Conservation (phyloP, 2,888 invertebrate genomes). For the Craniophora ligustri region DNA sequence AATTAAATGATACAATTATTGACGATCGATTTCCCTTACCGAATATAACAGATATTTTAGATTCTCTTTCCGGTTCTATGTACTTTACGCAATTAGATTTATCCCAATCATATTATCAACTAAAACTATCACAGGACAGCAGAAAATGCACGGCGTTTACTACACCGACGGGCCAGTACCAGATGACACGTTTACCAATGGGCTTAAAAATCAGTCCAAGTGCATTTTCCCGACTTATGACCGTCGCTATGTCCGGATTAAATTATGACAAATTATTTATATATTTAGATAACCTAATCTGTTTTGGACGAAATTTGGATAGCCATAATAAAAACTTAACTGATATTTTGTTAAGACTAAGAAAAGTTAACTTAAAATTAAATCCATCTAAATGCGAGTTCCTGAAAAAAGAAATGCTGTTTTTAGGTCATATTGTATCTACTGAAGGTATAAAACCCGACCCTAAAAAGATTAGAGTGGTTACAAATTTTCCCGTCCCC, state of each 20-base stretch:
- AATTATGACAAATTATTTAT: constrained; percentile 8
- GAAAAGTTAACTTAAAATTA: constrained; percentile 3
- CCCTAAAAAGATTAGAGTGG: constrained; percentile 1
- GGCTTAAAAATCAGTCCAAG: constrained; percentile 6
- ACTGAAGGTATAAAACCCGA: not conserved
- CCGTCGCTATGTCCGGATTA: constrained; percentile 2
- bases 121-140: not conserved
- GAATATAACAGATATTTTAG: constrained; percentile 2
- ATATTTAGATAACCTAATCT: constrained; percentile 4
- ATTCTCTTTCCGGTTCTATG: constrained; percentile 3
- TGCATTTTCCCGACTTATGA: constrained; percentile 1
- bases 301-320: constrained; percentile 2
- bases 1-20: not conserved
- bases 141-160: constrained; percentile 1
- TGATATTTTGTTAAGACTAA: not conserved
- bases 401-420: constrained; percentile 1
- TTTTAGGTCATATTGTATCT: constrained; percentile 1
- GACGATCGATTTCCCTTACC: constrained; percentile 8
- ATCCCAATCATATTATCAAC: constrained; percentile 3
- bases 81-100: constrained; percentile 11
- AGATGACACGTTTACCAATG: constrained; percentile 7
- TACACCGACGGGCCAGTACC: not conserved
- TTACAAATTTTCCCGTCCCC: not conserved
- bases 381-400: not conserved
- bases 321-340: constrained; percentile 2